phyloP scores from a whole-genome alignment of 1,140 invertebrate species.

The Hylaeus anthracinus region DNA sequence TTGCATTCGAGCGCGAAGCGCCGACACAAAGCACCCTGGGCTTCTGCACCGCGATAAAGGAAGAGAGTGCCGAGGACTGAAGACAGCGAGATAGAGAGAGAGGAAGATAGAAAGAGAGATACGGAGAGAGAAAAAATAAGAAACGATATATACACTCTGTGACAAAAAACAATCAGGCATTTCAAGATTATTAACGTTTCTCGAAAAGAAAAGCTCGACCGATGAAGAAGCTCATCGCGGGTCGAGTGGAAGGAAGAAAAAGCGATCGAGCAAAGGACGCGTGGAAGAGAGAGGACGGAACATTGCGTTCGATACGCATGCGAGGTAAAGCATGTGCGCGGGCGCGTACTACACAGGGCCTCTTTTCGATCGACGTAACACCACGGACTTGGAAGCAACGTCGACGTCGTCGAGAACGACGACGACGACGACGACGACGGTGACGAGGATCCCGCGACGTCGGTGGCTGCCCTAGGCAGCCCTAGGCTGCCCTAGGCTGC shows the following conservation, averaged over 20 bases:
- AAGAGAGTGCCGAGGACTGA: background rate
- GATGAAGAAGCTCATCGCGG: too few species aligned
- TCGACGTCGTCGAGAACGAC: conserved; percentile 27
- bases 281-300: conserved; percentile 20
- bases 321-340: conserved; percentile 75
- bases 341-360: conserved; percentile 61
- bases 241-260: background rate
- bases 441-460: conserved; percentile 22
- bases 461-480: conserved; percentile 7
- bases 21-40: conserved; percentile 8
- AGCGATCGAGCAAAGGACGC: background rate
- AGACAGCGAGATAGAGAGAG: background rate
- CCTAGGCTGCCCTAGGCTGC: too few species aligned
- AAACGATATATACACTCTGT: too few species aligned
- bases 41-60: conserved; percentile 19
- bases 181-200: too few species aligned
- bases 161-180: too few species aligned
- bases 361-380: conserved; percentile 79
- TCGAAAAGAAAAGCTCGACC: background rate
- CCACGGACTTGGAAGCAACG: conserved; percentile 63
- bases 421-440: conserved; percentile 18
- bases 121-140: background rate
- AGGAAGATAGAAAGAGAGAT: background rate
- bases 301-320: conserved; percentile 76
- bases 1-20: conserved; percentile 8